These are phyloP conservation scores for Agrilus planipennis DNA, from an alignment of 1,140 invertebrate genomes.

Conservation along the genomic window DNA sequence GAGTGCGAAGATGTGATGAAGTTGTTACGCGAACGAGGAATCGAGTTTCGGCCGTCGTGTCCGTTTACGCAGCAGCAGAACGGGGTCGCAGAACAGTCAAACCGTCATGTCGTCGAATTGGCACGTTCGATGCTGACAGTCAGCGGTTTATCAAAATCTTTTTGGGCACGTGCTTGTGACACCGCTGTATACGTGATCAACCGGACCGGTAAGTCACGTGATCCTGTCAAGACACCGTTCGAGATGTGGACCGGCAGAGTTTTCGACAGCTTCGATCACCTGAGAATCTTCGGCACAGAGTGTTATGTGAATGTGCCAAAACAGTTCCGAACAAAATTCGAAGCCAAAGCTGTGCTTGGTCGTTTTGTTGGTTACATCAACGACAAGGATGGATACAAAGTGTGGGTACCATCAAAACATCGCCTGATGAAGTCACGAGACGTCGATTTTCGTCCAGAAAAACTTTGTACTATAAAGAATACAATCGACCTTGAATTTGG, in stretches of 20 bases:
- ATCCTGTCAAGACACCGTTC: not conserved
- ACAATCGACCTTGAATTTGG: no score
- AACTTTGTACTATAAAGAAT: no score
- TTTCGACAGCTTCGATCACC: slow-evolving; percentile 11
- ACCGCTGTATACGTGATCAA: slow-evolving; percentile 25
- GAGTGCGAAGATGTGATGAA: no score
- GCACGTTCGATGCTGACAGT: no score
- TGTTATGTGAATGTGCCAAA: slow-evolving; percentile 18
- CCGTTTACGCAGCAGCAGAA: no score
- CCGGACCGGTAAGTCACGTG: slow-evolving; percentile 5
- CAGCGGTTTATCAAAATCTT: no score
- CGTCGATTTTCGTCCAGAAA: slow-evolving; percentile 16
- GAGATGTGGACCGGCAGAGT: slow-evolving; percentile 13
- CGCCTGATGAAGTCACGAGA: slow-evolving; percentile 20
- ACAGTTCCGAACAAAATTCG: slow-evolving; percentile 18
- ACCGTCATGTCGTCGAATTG: no score
- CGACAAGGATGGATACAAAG: slow-evolving; percentile 19
- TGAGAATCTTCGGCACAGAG: slow-evolving; percentile 8
- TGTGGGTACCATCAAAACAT: slow-evolving; percentile 16
- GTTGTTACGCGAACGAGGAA: no score
- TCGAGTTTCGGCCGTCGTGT: no score
- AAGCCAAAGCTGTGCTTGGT: slow-evolving; percentile 15
- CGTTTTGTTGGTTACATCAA: slow-evolving; percentile 22
- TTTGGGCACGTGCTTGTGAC: no score
- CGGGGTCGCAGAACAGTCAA: no score